Evolutionary conservation across 37 sponge, comb jelly and placozoan genomes (phyloP).

Genomic region (Ianthella basta): DNA sequence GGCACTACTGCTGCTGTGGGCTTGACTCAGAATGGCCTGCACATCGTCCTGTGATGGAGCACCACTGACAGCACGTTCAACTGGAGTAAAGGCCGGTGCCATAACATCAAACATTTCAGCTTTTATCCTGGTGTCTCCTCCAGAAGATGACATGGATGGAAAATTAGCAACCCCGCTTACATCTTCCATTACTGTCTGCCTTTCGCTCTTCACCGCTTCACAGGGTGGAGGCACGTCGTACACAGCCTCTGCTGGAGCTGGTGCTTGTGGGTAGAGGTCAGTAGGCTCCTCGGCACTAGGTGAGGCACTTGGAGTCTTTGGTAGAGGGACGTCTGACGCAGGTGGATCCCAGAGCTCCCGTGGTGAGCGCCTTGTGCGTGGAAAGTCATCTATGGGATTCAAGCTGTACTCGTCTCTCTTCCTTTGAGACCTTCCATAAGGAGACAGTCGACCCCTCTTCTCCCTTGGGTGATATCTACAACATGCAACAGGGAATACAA

Average conservation of each 20-base stretch:
- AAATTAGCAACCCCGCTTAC: no score
- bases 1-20: conserved; percentile 7
- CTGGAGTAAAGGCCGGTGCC: conserved; percentile 6
- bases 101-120: background rate
- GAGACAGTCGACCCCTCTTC: no score
- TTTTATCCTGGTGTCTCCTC: background rate
- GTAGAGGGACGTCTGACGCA: background rate
- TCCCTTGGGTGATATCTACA: no score
- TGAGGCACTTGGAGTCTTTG: background rate
- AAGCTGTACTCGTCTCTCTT: background rate
- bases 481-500: no score
- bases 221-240: background rate
- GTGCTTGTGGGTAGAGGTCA: background rate
- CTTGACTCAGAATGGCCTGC: background rate
- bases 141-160: no score
- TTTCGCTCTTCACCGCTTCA: background rate
- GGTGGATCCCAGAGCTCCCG: background rate
- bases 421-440: background rate
- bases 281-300: background rate
- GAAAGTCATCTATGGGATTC: background rate
- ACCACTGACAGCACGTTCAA: background rate
- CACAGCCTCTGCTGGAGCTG: background rate
- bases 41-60: conserved; percentile 28
- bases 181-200: no score
- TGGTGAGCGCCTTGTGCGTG: background rate